Evolutionary conservation across 2,888 invertebrate species (phyloP), one percentile per base, ranked within the genome.

Genomic region (Leucoma salicis): DNA sequence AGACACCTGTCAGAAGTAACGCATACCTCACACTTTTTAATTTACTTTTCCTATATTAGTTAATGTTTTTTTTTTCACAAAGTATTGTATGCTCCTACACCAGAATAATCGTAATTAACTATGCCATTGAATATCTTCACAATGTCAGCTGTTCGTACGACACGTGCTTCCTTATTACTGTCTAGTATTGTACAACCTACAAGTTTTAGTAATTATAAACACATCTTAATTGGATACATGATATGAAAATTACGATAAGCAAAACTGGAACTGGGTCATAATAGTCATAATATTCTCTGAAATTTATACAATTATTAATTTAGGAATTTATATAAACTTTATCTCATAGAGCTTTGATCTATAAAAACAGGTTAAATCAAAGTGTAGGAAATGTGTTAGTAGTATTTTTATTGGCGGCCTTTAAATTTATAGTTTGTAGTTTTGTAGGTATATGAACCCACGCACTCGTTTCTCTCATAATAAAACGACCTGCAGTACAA

Each of bases 331-430:
- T 75, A 79, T 82, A 78, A 83, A 82, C 74, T 81, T 82, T 80
- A 82, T 82, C 74, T 74, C 70, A 69, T 68, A 60, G 58, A 48
- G 68, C 87, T 88, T 88, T 88, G 88, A 88, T 88, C 86, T 85
- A 74, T 74, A 78, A 82, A 83, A 84, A 86, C 84, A 78, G 80
- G 75, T 80, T 76, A 75, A 85, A 82, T 84, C 82, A 87, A 86
- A 87, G 84, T 78, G 81, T 85, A 81, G 81, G 84, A 86, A 84
- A 84, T 77, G 82, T 85, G 81, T 85, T 82, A 78, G 79, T 79
- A 79, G 78, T 81, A 78, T 82, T 89, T 88, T 89, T 89, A 88
- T 85, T 78, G 68, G 74, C 69, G 68, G 72, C 69, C 75, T 71
- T 79, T 78, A 83, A 83, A 88, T 89, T 87, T 87, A 87, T 81